phyloP scores from a whole-genome alignment of 2,888 invertebrate genomes.

The Chesias legatella region DNA sequence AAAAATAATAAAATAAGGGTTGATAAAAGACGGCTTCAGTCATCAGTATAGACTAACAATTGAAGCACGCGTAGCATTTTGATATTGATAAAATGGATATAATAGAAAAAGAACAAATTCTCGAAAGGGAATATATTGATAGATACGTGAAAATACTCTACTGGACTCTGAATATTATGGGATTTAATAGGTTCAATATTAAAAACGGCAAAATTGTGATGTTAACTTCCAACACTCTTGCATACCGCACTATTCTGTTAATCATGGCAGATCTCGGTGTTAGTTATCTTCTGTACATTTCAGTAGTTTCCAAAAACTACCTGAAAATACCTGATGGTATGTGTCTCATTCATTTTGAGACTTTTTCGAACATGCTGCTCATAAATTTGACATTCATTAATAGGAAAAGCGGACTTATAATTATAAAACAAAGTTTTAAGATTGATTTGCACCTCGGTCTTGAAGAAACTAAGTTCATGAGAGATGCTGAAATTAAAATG shows the following conservation, averaged over 20 bases:
- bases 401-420: conserved; percentile 32
- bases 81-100: conserved; percentile 23
- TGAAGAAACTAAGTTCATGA: conserved; percentile 54
- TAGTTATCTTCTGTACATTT: conserved; percentile 36
- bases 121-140: conserved; percentile 39
- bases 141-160: conserved; percentile 31
- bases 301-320: conserved; percentile 29
- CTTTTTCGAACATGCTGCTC: conserved; percentile 38
- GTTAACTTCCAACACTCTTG: conserved; percentile 29
- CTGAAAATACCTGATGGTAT: conserved; percentile 43
- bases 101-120: conserved; percentile 23
- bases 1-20: too few relatives aligned
- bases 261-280: conserved; percentile 28
- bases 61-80: too few relatives aligned
- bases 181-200: conserved; percentile 47
- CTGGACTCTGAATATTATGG: conserved; percentile 36
- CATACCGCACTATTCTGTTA: conserved; percentile 35
- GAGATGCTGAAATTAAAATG: conserved; percentile 34
- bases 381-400: conserved; percentile 43
- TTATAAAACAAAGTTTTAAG: conserved; percentile 43
- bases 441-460: conserved; percentile 51
- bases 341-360: conserved; percentile 35
- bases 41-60: too few relatives aligned
- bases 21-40: too few relatives aligned
- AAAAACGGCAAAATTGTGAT: conserved; percentile 39